Evolutionary conservation across 2,888 invertebrate species (phyloP), one percentile per base, ranked within the genome.

Genomic region (Phengaris alcon): DNA sequence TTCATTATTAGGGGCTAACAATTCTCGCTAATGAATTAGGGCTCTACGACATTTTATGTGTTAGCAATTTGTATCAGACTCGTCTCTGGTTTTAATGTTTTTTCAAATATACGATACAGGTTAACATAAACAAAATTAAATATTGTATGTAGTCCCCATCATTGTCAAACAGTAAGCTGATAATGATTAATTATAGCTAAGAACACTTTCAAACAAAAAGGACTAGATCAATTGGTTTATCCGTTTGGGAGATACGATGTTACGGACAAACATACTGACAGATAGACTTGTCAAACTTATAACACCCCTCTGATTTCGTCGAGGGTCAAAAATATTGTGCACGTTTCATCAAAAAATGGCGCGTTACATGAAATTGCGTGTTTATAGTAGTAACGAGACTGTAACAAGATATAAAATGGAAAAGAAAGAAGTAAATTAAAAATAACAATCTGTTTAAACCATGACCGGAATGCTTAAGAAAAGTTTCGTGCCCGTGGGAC

Each of bases 401-500:
- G 59, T 64, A 64, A 64, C 64, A 64, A 64, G 35, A 64, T 64
- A 64, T 64, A 64, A 64, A 64, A 7, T 6, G 64, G 35, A 10
- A 22, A 59, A 59, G 35, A 64, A 44, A 44, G 35, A 64, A 52
- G 72, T 52, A 54, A 72, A 72, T 72, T 72, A 72, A 72, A 72
- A 35, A 72, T 54, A 72, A 72, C 35, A 72, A 72, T 54, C 72
- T 52, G 22, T 54, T 72, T 54, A 72, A 72, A 72, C 15, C 72
- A 54, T 52, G 52, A 54, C 51, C 54, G 72, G 52, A 72, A 52
- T 52, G 70, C 44, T 48, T 52, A 54, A 72, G 72, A 72, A 52
- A 51, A 72, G 52, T 72, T 72, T 54, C 13, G 54, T 54, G 54
- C 72, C 72, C 72, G 35, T 22, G 72, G 72, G 72, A 54, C 22